Evolutionary conservation across 2,113 vertebrate species (phyloP), one percentile per base, ranked within the genome.

Genomic region (Nerophis lumbriciformis): DNA sequence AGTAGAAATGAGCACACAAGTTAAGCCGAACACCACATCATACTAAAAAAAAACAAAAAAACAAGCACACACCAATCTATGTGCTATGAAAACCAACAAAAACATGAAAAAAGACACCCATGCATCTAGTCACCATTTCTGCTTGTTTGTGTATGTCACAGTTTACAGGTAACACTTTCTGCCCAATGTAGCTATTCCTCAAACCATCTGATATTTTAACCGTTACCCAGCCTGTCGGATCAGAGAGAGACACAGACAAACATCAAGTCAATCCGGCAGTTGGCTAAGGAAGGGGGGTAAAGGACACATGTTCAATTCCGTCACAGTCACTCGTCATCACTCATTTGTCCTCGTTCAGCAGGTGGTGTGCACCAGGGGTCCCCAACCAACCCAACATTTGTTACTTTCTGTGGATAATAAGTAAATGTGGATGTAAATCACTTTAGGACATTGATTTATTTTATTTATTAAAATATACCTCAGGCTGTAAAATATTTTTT

Each of bases 51-150:
- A 95, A 95, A 81, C 79, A 85, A 19, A 36, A 92, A 93, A 94
- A 95, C 90, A 83, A 80, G 85, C 48, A 62, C 87, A 86, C 87
- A 88, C 88, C 76, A 80, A 55, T 85, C 87, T 88, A 88, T 77
- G 71, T 73, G 74, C 86, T 88, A 87, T 69, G 48, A 51, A 81
- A 89, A 86, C 90, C 89, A 88, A 77, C 8, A 63, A 69, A 63
- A 71, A 68, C 42, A 59, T 62, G 82, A 79, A 61, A 78, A 58
- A 79, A 80, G 93, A 94, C 93, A 92, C 94, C 93, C 95, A 97
- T 98, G 95, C 95, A 97, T 93, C 93, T 96, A 96, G 94, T 98
- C 95, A 98, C 95, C 95, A 94, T 97, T 94, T 94, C 92, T 90
- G 92, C 90, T 93, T 86, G 93, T 92, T 92, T 93, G 92, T 92